Base-by-base conservation (phyloP, 2,797 vertebrate genomes). In the Lepidocolaptes lacrymiger region DNA sequence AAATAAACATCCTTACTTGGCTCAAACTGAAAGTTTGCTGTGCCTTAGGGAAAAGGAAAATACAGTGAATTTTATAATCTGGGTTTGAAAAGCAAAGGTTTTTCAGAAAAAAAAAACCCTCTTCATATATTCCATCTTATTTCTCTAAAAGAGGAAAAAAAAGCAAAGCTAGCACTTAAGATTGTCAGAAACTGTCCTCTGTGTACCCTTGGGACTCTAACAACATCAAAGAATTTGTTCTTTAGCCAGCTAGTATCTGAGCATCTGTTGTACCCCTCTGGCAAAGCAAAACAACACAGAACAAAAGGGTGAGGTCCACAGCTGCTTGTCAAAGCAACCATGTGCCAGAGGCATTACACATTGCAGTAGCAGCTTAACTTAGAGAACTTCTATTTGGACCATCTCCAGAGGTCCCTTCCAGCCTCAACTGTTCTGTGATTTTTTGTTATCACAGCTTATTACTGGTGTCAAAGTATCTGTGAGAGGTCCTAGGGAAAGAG, bases 261-360 rank as follows among this genome's bases (percentile, higher is more conserved):
- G 44, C 56, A 71, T 95, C 82, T 83, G 55, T 55, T 58, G 61
- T 55, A 59, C 20, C 46, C 20, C 77, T 85, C 71, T 84, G 39
- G 69, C 85, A 43, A 88, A 81, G 46, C n/a, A 88, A 89, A 85
- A 83, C 52, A 88, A 41, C 24, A 5, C 34, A 55, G 91, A 79
- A 94, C 78, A 89, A 94, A 93, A 93, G 34, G 59, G 13, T 91
- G 68, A 88, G n/a, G 68, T 78, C 85, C 28, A 37, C 51, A 81
- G 76, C 46, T 94, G 61, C 73, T 92, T 75, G 28, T 95, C 69
- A 86, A 86, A 61, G 61, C 49, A 85, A 32, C 20, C 2, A 3
- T 15, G 68, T 88, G 56, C 58, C 88, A 66, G 79, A 67, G 43
- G 54, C 82, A 74, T 71, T 88, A 46, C 21, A 27, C 19, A 46